phyloP scores from a whole-genome alignment of 2,113 vertebrate genomes.

The Xiphophorus couchianus region DNA sequence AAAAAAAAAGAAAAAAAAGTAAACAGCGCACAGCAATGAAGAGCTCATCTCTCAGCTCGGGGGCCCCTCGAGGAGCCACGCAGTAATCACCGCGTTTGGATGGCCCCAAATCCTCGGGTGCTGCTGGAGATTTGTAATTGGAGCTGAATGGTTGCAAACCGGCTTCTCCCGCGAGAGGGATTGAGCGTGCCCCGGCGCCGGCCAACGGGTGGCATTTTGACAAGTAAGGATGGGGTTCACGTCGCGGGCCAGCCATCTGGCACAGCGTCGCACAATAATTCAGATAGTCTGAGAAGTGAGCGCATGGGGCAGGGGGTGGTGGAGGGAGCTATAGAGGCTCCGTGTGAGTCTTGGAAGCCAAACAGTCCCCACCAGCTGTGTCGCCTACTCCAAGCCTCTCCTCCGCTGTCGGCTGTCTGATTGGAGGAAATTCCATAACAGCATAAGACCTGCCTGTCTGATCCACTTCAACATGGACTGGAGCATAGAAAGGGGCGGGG shows the following conservation, averaged over 20 bases:
- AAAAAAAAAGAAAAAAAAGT: slow-evolving; percentile 19
- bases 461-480: slow-evolving; percentile 23
- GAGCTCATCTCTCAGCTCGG: slow-evolving; percentile 56
- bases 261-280: slow-evolving; percentile 58
- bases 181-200: slow-evolving; percentile 48
- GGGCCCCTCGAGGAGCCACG: slow-evolving; percentile 57
- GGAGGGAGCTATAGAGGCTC: slow-evolving; percentile 4
- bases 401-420: slow-evolving; percentile 33
- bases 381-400: slow-evolving; percentile 31
- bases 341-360: slow-evolving; percentile 53
- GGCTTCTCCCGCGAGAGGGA: slow-evolving; percentile 57
- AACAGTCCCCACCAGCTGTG: slow-evolving; percentile 54
- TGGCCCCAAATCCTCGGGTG: slow-evolving; percentile 63
- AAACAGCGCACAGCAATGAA: slow-evolving; percentile 69
- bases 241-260: slow-evolving; percentile 65
- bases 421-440: slow-evolving; percentile 61
- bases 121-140: slow-evolving; percentile 71
- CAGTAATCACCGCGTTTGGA: slow-evolving; percentile 68
- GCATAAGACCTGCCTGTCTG: slow-evolving; percentile 31
- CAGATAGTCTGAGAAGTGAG: slow-evolving; percentile 54
- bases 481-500: too few relatives aligned
- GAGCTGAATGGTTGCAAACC: slow-evolving; percentile 65
- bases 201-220: slow-evolving; percentile 62
- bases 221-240: slow-evolving; percentile 63
- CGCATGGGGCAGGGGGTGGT: slow-evolving; percentile 22